A percentile compares a stretch with the other conserved stretches of the same genome.
phyloP scores from a whole-genome alignment of 2,113 vertebrate genomes.

The Eublepharis macularius region DNA sequence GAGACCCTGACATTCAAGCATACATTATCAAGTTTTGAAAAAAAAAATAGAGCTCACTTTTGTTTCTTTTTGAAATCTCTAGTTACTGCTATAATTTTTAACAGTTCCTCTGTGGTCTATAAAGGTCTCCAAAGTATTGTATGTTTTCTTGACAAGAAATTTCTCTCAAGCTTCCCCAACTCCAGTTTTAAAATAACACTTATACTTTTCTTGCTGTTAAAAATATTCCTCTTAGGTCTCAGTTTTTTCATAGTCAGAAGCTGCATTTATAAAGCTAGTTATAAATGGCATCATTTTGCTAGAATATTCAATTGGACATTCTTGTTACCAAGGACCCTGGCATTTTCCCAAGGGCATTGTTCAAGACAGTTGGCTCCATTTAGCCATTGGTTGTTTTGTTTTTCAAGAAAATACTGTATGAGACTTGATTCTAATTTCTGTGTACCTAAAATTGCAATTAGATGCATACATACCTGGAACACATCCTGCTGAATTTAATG shows the following conservation, averaged over 20 bases:
- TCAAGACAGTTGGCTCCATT: not conserved
- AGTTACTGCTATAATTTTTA: constrained; percentile 59
- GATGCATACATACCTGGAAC: too few relatives aligned
- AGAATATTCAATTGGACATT: constrained; percentile 20
- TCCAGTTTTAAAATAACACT: constrained; percentile 44
- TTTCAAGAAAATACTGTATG: not conserved
- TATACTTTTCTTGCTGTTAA: constrained; percentile 34
- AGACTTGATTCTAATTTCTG: not conserved
- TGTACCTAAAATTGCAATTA: not conserved
- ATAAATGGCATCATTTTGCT: constrained; percentile 14
- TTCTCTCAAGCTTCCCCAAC: constrained; percentile 23
- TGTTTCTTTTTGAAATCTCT: constrained; percentile 28
- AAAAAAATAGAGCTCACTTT: not conserved
- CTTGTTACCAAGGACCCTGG: too few relatives aligned
- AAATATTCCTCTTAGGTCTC: constrained; percentile 30
- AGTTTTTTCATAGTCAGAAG: constrained; percentile 31
- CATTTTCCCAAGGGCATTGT: not conserved
- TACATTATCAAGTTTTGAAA: not conserved
- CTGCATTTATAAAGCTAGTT: constrained; percentile 40
- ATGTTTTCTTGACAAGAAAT: constrained; percentile 41
- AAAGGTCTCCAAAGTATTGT: constrained; percentile 39
- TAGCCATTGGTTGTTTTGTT: not conserved
- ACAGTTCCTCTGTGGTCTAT: constrained; percentile 49
- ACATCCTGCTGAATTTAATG: too few relatives aligned
- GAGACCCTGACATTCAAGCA: not conserved